Conservation (phyloP, 2,888 invertebrate genomes). For the Litoditis marina region DNA sequence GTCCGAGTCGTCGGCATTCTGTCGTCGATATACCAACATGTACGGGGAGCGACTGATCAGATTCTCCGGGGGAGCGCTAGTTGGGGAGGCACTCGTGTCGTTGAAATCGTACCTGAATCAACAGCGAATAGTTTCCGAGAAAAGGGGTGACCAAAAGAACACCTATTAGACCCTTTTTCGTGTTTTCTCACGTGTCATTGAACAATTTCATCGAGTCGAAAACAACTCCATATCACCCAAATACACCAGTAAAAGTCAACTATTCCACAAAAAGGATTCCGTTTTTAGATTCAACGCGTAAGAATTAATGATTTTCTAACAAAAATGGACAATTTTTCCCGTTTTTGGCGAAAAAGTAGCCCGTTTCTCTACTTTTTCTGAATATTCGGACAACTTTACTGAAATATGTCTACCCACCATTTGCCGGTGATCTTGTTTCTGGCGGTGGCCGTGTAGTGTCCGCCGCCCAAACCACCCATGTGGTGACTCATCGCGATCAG, state of each 20-base stretch:
- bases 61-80: slow-evolving; percentile 25
- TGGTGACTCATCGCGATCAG: slow-evolving; percentile 52
- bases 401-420: slow-evolving; percentile 25
- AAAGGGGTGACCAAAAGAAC: too few relatives aligned
- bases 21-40: slow-evolving; percentile 33
- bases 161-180: too few relatives aligned
- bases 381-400: too few relatives aligned
- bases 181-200: background rate
- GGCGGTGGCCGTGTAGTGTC: slow-evolving; percentile 56
- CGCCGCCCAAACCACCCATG: slow-evolving; percentile 50
- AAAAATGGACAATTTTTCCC: too few relatives aligned
- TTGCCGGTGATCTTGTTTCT: slow-evolving; percentile 28
- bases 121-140: too few relatives aligned
- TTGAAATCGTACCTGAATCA: slow-evolving; percentile 57
- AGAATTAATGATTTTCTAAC: too few relatives aligned
- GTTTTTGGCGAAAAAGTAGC: too few relatives aligned
- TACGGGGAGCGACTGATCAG: slow-evolving; percentile 45
- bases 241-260: background rate
- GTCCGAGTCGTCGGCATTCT: background rate
- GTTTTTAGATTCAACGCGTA: too few relatives aligned
- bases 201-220: slow-evolving; percentile 11
- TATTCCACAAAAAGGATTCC: too few relatives aligned
- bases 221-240: too few relatives aligned
- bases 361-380: too few relatives aligned
- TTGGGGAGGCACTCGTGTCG: slow-evolving; percentile 31